Percentiles rank a stretch among this genome's conserved stretches.
phyloP scores from a whole-genome alignment of 2,797 vertebrate species.

The Champsocephalus esox region DNA sequence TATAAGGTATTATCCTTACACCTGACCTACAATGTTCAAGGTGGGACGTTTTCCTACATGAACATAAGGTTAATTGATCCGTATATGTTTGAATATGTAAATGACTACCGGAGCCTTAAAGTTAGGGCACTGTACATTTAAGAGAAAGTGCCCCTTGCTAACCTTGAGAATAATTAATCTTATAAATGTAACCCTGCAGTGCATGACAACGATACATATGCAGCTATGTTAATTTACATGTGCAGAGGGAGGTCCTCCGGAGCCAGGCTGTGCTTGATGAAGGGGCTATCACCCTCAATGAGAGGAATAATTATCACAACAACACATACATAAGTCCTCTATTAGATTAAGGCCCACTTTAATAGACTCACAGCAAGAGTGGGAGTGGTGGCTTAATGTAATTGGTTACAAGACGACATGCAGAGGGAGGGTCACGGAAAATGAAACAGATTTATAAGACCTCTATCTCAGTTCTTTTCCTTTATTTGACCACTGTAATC shows the following conservation, averaged over 20 bases:
- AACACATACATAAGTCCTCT: slow-evolving; percentile 76
- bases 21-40: slow-evolving; percentile 23
- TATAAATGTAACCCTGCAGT: slow-evolving; percentile 39
- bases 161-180: slow-evolving; percentile 61
- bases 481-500: slow-evolving; percentile 80
- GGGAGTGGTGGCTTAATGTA: slow-evolving; percentile 74
- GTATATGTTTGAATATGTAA: slow-evolving; percentile 26
- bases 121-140: slow-evolving; percentile 52
- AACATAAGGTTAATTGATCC: slow-evolving; percentile 48
- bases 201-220: slow-evolving; percentile 47
- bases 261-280: slow-evolving; percentile 72
- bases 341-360: slow-evolving; percentile 79
- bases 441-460: slow-evolving; percentile 64
- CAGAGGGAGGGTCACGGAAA: slow-evolving; percentile 57
- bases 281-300: slow-evolving; percentile 79
- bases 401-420: slow-evolving; percentile 76
- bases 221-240: slow-evolving; percentile 72
- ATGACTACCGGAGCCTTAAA: slow-evolving; percentile 41
- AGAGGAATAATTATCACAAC: slow-evolving; percentile 81
- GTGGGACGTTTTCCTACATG: slow-evolving; percentile 9
- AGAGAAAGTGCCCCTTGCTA: slow-evolving; percentile 51
- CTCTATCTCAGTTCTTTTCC: slow-evolving; percentile 15
- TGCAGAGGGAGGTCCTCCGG: slow-evolving; percentile 61
- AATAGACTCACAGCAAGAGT: slow-evolving; percentile 75
- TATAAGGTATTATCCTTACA: slow-evolving; percentile 10